Evolutionary conservation across 92 coral and sea anemone genomes (phyloP), one percentile per base, ranked within the genome.

Genomic region (Zoanthus gigantus): DNA sequence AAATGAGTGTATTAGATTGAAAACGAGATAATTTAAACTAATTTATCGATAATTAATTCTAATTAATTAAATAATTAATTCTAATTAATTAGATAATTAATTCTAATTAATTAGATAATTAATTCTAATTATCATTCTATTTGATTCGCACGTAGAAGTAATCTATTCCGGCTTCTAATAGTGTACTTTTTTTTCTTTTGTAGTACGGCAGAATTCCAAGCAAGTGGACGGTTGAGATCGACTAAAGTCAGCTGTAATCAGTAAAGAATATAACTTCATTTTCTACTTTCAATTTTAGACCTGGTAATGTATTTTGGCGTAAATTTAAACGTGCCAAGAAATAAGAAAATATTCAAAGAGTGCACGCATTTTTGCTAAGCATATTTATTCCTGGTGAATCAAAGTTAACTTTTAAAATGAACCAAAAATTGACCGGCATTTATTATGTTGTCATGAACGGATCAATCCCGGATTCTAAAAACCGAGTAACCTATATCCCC

Each of bases 161-260:
- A 37, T 37, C 4, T 2, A 37, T 37, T 4, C 4, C 42, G 42
- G 42, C 4, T 4, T 37, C 42, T 37, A 37, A 37, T 37, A 37
- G 3, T 37, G 42, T 37, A 37, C 42, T 37, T 37, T 78, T n/a
- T 79, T 60, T 63, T 15, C 45, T 11, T 61, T 47, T 63, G 11
- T 54, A 89, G 89, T 85, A 89, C 56, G 92, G 92, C 16, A 84
- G 86, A 85, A 84, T 85, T 31, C 89, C 92, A 71, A 84, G 89
- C 73, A 68, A 83, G 0, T 89, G 92, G 92, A 77, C 92, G 28
- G 86, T 89, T 72, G 86, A 84, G 67, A 80, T 85, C 57, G 85
- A 60, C 47, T 80, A 65, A 34, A 34, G 15, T 10, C 16, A 0
- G 5, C 46, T 34, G 6, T 29, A 15, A 29, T 13, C 17, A 6